A percentile compares a stretch with the other conserved stretches of the same genome.
phyloP scores from a whole-genome alignment of 2,888 invertebrate species.

The Cantharis rufa region DNA sequence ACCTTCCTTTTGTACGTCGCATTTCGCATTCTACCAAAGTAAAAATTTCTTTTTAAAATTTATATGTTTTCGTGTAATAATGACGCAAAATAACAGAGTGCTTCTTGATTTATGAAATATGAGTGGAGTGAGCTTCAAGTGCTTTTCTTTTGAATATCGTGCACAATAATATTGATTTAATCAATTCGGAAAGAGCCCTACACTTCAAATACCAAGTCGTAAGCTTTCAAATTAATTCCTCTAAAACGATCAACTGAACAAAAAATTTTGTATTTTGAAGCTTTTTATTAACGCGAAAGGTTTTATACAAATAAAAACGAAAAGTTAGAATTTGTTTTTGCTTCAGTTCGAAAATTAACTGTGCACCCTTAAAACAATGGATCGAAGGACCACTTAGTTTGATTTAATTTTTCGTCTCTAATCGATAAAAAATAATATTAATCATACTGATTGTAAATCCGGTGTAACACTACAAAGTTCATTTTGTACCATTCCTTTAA shows the following conservation, averaged over 20 bases:
- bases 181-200: background rate
- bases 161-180: background rate
- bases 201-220: background rate
- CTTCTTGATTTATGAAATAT: background rate
- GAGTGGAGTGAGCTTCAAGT: background rate
- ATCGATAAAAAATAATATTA: too few relatives aligned
- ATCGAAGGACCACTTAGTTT: background rate
- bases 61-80: background rate
- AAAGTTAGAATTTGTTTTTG: background rate
- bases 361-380: background rate
- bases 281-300: background rate
- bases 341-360: background rate
- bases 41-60: background rate
- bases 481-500: too few relatives aligned
- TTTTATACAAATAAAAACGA: background rate
- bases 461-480: too few relatives aligned
- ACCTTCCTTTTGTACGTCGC: background rate
- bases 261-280: background rate
- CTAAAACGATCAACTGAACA: background rate
- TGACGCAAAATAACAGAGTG: background rate
- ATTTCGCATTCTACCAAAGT: background rate
- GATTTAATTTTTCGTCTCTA: background rate
- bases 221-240: background rate
- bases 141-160: background rate
- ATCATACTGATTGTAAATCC: too few relatives aligned